Percentiles rank a stretch among this genome's conserved stretches.
These are phyloP conservation scores for Sarcoramphus papa DNA, from an alignment of 2,797 vertebrate species.

Conservation along the genomic window DNA sequence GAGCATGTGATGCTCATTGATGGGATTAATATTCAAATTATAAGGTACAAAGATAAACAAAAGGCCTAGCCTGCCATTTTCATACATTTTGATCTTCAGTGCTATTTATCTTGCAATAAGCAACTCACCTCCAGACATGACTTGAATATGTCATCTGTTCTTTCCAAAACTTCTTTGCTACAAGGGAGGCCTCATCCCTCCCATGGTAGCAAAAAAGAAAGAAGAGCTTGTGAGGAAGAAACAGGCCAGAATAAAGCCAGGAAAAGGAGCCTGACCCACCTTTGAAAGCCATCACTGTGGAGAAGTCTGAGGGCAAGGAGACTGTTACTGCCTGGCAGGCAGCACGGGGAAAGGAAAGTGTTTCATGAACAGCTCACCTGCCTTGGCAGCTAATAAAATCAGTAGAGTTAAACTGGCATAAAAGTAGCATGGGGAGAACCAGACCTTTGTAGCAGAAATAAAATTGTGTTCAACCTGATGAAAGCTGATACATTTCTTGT, in stretches of 20 bases:
- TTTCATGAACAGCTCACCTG: conserved; percentile 1
- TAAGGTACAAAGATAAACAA: conserved; percentile 8
- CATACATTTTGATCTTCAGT: neutral
- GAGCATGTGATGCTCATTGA: conserved; percentile 21
- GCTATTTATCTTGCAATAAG: neutral
- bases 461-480: neutral
- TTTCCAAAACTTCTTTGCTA: neutral
- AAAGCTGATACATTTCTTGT: neutral
- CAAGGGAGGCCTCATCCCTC: neutral
- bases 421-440: neutral
- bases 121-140: neutral
- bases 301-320: neutral
- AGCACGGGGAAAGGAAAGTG: neutral
- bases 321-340: neutral
- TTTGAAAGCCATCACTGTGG: neutral
- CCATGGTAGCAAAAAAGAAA: neutral
- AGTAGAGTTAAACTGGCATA: neutral
- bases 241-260: neutral
- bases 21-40: conserved; percentile 62
- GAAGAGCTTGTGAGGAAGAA: neutral
- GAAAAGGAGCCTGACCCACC: neutral
- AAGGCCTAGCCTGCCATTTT: neutral
- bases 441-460: neutral
- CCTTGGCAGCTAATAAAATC: conserved; percentile 21
- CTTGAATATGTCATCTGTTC: neutral